phyloP scores from a whole-genome alignment of 2,888 invertebrate genomes.

The Drosophila monieri region DNA sequence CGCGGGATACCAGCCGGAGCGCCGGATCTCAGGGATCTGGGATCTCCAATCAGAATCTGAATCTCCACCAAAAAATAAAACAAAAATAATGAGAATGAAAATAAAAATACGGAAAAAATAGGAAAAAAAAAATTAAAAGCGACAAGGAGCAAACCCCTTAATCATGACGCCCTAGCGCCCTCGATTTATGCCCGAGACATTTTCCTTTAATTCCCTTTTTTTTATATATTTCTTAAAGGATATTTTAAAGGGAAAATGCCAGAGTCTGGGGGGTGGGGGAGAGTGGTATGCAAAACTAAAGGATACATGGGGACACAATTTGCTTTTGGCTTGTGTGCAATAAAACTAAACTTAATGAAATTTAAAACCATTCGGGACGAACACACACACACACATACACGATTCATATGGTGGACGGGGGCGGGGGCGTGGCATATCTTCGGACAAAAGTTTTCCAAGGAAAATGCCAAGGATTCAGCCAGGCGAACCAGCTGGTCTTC shows the following conservation, averaged over 20 bases:
- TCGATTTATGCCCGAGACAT: conserved; percentile 60
- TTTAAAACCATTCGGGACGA: conserved; percentile 64
- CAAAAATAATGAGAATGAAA: conserved; percentile 70
- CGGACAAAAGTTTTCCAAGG: conserved; percentile 46
- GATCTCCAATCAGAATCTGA: conserved; percentile 28
- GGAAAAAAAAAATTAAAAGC: conserved; percentile 73
- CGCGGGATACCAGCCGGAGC: conserved; percentile 79
- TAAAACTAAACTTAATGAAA: conserved; percentile 75
- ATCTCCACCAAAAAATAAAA: conserved; percentile 22
- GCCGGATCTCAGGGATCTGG: conserved; percentile 37
- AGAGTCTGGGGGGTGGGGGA: neutral
- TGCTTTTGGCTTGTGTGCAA: conserved; percentile 49
- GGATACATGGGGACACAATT: conserved; percentile 35
- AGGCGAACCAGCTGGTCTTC: conserved; percentile 36
- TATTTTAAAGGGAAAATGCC: conserved; percentile 5
- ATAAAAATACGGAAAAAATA: conserved; percentile 52
- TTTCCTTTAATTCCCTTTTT: conserved; percentile 24
- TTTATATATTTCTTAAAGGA: conserved; percentile 16
- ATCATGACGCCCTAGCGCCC: conserved; percentile 77
- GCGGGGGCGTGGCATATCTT: conserved; percentile 32
- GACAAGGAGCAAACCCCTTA: conserved; percentile 77
- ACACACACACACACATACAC: conserved; percentile 36
- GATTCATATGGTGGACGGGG: neutral
- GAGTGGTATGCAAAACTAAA: conserved; percentile 47
- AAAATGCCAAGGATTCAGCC: conserved; percentile 50